phyloP scores from a whole-genome alignment of 2,113 vertebrate genomes.

The Erinaceus europaeus region DNA sequence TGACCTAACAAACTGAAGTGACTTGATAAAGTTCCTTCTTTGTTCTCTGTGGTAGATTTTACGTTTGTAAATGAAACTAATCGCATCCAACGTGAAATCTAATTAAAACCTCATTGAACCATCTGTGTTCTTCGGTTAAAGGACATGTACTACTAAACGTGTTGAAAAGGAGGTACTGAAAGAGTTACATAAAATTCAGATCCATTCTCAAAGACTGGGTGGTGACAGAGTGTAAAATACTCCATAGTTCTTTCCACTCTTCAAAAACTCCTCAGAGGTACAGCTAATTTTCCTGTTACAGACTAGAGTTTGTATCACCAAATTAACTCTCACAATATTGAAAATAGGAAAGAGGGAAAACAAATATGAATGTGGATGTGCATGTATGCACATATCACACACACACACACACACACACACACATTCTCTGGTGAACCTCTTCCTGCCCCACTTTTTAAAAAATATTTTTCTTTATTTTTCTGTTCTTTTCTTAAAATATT shows the following conservation, averaged over 20 bases:
- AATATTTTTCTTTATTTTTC: neutral
- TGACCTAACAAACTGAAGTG: conserved; percentile 36
- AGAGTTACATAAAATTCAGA: conserved; percentile 45
- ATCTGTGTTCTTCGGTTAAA: conserved; percentile 73
- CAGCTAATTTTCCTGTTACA: conserved; percentile 50
- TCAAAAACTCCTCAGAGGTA: neutral
- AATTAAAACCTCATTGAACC: conserved; percentile 74
- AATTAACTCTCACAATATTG: neutral
- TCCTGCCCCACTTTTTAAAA: too few species aligned
- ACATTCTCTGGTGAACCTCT: too few species aligned
- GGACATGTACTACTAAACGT: conserved; percentile 65
- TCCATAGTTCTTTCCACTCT: neutral
- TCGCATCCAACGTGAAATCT: conserved; percentile 66
- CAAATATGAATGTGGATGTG: too few species aligned
- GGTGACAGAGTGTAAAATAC: neutral
- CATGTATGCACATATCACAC: neutral
- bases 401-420: neutral
- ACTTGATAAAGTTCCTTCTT: conserved; percentile 39
- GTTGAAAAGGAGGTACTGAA: conserved; percentile 59
- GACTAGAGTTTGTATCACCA: neutral
- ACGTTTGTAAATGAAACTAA: conserved; percentile 61
- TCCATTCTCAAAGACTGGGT: conserved; percentile 21
- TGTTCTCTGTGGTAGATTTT: conserved; percentile 49
- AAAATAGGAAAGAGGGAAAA: neutral
- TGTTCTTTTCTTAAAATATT: neutral